Base-by-base conservation (phyloP, 1,140 invertebrate genomes). In the Drosophila grimshawi region DNA sequence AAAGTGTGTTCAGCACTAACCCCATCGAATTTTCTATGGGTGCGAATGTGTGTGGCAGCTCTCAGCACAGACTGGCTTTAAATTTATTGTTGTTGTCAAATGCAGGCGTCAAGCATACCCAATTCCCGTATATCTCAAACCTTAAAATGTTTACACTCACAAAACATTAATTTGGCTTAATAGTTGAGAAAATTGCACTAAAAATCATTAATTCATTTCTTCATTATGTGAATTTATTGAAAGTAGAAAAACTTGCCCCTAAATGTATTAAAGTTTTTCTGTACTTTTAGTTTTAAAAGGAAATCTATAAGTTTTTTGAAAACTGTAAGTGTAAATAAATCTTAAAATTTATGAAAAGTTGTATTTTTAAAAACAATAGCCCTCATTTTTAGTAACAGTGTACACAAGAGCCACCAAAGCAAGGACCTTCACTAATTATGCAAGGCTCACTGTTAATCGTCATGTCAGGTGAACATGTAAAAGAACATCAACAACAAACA, bases 11-110 rank as follows among this genome's bases (percentile, higher is more conserved):
- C 5, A 32, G 29, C 30, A 33, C 32, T 61, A 37, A 60, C 63
- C 63, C 69, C 56, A 77, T 85, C 76, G 80, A 74, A 86, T 77
- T 86, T 63, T 85, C 57, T 66, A 5, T 46, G 30, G 64, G 48
- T 64, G 48, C 60, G 48, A 63, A 6, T 48, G 51, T 59, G 63
- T 37, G 33, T 45, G 7, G 46, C n/a, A 27, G 69, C 75, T 82
- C 80, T 82, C 80, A 79, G 52, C 79, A 75, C 75, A 76, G 75
- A 27, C 63, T 86, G 81, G 69, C 64, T 76, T 86, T 66, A 86
- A 86, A 86, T 86, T 86, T 88, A 86, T 88, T 72, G 61, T 82
- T 88, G 60, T 57, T 86, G 82, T 86, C 82, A 86, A 83, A 67
- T 83, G 76, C 82, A 86, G 80, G 74, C 66, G 79, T 71, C 64